Base-by-base conservation (phyloP, 2,797 vertebrate genomes). In the Linurgus olivaceus region DNA sequence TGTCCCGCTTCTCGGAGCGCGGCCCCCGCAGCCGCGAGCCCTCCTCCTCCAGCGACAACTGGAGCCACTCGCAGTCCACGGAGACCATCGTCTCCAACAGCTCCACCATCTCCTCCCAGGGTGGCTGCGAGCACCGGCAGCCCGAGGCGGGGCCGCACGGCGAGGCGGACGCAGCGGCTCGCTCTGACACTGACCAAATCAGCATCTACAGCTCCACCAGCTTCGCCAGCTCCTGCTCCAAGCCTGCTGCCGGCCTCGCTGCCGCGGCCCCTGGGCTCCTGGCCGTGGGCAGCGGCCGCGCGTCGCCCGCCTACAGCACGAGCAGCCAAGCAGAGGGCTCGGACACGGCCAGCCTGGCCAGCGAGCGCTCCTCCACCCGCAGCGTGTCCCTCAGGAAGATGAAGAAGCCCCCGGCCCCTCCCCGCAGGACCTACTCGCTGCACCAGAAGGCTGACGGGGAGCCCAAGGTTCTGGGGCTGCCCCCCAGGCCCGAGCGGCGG, bases 371-470 rank as follows among this genome's bases (percentile, higher is more conserved):
- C 51, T 98, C 97, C 8, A 8, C 96, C 74, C 98, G 98, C 52
- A 99, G 98, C 83, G 98, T 99, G 47, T 99, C 99, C 3, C 97
- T 99, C 74, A 98, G 98, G 95, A 99, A 99, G 96, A 98, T 98
- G 90, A 99, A 98, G 97, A 98, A 98, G 74, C 98, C 99, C 42
- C 99, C 99, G 0, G 98, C 98, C 4, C 98, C 98, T 5, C 99
- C 99, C 21, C 98, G 96, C 84, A 98, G 99, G 95, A 99, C 98
- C 26, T 98, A 98, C 94, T 99, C 99, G 17, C 97, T 99, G 80
- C 98, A 99, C 86, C 96, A 96, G 67, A 96, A 93, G 57, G 87
- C 73, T 0, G 85, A 94, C 0, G 97, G 97, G 89, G 97, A 97
- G 6, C 90, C 82, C 71, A 96, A 90, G 38, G 96, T 93, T 38